Base-by-base conservation (phyloP, 2,113 vertebrate genomes). In the Bucco capensis region DNA sequence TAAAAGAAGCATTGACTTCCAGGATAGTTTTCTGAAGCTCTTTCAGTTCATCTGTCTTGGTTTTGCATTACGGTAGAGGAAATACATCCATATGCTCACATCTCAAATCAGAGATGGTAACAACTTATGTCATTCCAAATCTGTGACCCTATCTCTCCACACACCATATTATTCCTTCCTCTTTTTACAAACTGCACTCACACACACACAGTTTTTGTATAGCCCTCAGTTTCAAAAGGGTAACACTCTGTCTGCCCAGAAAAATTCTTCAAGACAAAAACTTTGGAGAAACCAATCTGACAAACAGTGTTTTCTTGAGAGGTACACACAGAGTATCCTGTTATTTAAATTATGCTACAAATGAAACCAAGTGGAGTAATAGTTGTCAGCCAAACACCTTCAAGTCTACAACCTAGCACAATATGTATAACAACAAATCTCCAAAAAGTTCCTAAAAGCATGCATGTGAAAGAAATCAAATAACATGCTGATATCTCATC, bases 381-480 rank as follows among this genome's bases (percentile, higher is more conserved):
- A 73, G 15, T 69, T 1, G 2, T 90, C 72, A 84, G 72, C 23
- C 38, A 66, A 93, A 92, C 47, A 71, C 35, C 54, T 91, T 76
- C 15, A 22, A 12, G 75, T 71, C 27, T 2, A 0, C 53, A 73
- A 67, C 14, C 38, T 53, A 51, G 35, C 58, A 86, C 25, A 90
- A 79, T 64, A 60, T 33, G n/a, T 22, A 38, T 42, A 86, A 62
- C 31, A 90, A 18, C 44, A 86, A 60, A 61, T 69, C 56, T 73
- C 54, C 31, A n/a, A 58, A 73, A 92, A 73, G 38, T 50, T 86
- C 66, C 51, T 76, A 71, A 93, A 90, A 87, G 46, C 22, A 76
- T 13, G 64, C 42, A 44, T 91, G 77, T 80, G 72, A 95, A 96
- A 89, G 44, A 70, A 93, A 93, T 93, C 86, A 88, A 92, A 93